Base-by-base conservation (phyloP, 2,113 vertebrate genomes). In the Notechis scutatus region DNA sequence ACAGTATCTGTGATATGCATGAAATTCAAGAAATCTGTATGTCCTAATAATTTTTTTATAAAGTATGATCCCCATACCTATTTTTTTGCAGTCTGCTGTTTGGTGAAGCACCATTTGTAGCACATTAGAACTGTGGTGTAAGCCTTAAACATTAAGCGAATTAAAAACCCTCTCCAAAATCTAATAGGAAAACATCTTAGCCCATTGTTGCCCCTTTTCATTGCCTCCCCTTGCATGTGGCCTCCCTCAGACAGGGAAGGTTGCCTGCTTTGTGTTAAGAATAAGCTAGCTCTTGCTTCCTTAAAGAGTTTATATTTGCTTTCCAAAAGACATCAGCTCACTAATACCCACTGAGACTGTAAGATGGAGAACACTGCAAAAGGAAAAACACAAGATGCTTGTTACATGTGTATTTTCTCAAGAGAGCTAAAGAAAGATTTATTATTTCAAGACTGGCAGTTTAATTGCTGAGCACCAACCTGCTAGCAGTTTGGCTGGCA, bases 381-480 rank as follows among this genome's bases (percentile, higher is more conserved):
- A 26, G 87, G 29, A 91, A 90, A 50, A 93, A 52, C 34, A n/a
- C 81, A 59, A 26, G 57, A 74, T 50, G 56, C 85, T 93, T 74
- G 85, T 88, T 91, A 69, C 29, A 69, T 85, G 56, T 50, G 1
- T 52, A 50, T 88, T 91, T 89, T 89, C 74, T 39, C 23, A 92
- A 92, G 55, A 61, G 91, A 45, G n/a, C 56, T 55, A 45, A 92
- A 92, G 54, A 6, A 89, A 64, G 91, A 86, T 85, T 86, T 61
- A n/a, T 91, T 91, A 55, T 55, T 86, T 47, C 69, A 86, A 74
- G 39, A 26, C 11, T 24, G 52, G 56, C 54, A 59, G 74, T 91
- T 93, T 93, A 93, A 89, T 91, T 93, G 91, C 74, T 81, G 26
- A 24, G 55, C 34, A 89, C 45, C 55, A 87, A 86, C 87, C 74